Percentiles rank a stretch among this genome's conserved stretches.
phyloP scores from a whole-genome alignment of 2,888 invertebrate genomes.

The Cerceris ruficornis region DNA sequence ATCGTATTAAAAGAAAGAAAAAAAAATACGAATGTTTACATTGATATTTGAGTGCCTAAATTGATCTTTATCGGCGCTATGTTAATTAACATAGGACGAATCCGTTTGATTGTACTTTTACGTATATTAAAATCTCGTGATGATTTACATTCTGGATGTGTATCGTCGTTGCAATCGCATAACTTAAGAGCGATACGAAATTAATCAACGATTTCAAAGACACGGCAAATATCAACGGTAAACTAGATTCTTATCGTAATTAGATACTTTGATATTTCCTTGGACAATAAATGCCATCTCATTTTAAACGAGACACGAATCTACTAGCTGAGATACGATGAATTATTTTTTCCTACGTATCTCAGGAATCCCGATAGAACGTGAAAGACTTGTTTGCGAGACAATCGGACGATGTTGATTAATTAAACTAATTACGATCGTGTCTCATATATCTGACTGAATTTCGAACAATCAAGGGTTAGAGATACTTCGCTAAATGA shows the following conservation, averaged over 20 bases:
- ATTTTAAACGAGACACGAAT: constrained; percentile 34
- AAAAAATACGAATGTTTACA: constrained; percentile 32
- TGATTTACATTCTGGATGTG: background rate
- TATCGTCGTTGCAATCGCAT: too few relatives aligned
- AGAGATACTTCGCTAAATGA: constrained; percentile 58
- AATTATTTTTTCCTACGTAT: constrained; percentile 34
- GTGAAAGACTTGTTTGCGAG: background rate
- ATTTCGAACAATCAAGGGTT: constrained; percentile 66
- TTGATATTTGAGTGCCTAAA: constrained; percentile 40
- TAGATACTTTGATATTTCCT: constrained; percentile 44
- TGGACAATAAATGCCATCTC: constrained; percentile 52
- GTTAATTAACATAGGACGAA: constrained; percentile 6
- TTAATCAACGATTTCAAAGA: constrained; percentile 1
- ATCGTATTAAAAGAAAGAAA: background rate
- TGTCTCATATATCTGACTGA: constrained; percentile 26
- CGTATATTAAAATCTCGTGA: background rate
- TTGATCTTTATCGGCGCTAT: background rate
- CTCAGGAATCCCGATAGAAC: background rate
- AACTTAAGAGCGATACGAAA: background rate
- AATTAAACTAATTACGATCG: background rate
- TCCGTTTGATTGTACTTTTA: constrained; percentile 8
- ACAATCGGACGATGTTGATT: background rate
- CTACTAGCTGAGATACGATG: constrained; percentile 11
- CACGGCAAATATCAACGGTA: constrained; percentile 40
- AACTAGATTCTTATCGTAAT: constrained; percentile 27